A percentile compares a stretch with the other conserved stretches of the same genome.
Conservation (phyloP, 2,888 invertebrate species). For the Physocephala rufipes region DNA sequence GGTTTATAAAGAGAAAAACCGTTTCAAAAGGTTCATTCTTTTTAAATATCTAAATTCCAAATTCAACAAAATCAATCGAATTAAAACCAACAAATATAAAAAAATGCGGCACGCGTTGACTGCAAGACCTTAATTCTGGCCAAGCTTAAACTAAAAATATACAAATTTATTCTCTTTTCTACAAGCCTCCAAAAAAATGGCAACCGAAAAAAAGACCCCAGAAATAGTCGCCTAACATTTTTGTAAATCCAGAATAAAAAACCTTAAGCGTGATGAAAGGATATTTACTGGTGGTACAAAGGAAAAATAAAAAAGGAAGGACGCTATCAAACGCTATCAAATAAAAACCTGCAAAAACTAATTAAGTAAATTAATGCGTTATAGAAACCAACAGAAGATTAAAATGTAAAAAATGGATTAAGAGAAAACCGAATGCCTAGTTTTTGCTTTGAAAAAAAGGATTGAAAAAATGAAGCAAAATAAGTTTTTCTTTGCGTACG, state of each 20-base stretch:
- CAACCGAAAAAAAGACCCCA: background rate
- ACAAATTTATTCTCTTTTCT: background rate
- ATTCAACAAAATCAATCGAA: conserved; percentile 6
- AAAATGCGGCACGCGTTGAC: conserved; percentile 11
- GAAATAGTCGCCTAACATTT: too few relatives aligned
- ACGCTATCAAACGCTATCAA: background rate
- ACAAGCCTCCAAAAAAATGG: background rate
- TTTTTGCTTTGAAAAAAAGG: conserved; percentile 25
- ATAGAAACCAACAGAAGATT: conserved; percentile 47
- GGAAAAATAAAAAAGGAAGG: background rate
- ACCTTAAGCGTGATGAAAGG: background rate
- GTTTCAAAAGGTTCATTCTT: too few relatives aligned
- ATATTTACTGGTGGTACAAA: background rate
- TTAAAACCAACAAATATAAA: background rate
- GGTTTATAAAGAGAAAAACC: too few relatives aligned
- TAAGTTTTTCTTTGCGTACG: too few relatives aligned
- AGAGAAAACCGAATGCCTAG: background rate
- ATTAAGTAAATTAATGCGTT: conserved; percentile 48
- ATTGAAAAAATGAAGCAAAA: background rate
- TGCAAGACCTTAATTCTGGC: background rate
- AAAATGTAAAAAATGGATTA: conserved; percentile 29
- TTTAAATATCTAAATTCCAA: too few relatives aligned
- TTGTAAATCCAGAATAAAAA: conserved; percentile 5
- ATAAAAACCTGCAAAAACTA: conserved; percentile 38
- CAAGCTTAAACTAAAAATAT: background rate